Evolutionary conservation across 2,113 vertebrate species (phyloP).

Genomic region (Crotophaga sulcirostris): DNA sequence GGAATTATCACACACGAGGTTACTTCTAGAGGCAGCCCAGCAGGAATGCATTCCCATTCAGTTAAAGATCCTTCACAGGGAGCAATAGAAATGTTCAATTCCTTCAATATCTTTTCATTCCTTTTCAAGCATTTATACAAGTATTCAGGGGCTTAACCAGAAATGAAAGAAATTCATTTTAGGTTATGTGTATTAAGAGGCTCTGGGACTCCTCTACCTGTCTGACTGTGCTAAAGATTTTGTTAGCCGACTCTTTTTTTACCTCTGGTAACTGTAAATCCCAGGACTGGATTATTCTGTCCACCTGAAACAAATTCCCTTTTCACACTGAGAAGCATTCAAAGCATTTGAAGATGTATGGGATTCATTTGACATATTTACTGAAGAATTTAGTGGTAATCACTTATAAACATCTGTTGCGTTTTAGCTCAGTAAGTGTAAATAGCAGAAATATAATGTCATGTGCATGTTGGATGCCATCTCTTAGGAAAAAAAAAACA

Average conservation of each 20-base stretch:
- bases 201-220: constrained; percentile 51
- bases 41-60: neutral
- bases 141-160: constrained; percentile 52
- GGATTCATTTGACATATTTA: constrained; percentile 51
- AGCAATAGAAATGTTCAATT: constrained; percentile 17
- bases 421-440: constrained; percentile 61
- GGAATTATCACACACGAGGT: constrained; percentile 2
- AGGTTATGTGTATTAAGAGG: constrained; percentile 38
- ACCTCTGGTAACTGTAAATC: constrained; percentile 11
- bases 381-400: constrained; percentile 61
- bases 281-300: constrained; percentile 16
- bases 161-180: constrained; percentile 69
- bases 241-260: constrained; percentile 17
- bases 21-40: neutral
- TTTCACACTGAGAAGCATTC: constrained; percentile 2
- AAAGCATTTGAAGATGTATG: constrained; percentile 30
- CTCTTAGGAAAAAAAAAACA: neutral
- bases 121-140: constrained; percentile 64
- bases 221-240: constrained; percentile 37
- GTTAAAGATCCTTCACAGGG: neutral
- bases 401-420: constrained; percentile 65
- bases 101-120: constrained; percentile 36
- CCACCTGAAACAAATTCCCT: constrained; percentile 13
- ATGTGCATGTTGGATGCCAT: neutral
- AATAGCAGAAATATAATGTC: constrained; percentile 60